phyloP scores from a whole-genome alignment of 2,797 vertebrate species.

The Bradypus variegatus region DNA sequence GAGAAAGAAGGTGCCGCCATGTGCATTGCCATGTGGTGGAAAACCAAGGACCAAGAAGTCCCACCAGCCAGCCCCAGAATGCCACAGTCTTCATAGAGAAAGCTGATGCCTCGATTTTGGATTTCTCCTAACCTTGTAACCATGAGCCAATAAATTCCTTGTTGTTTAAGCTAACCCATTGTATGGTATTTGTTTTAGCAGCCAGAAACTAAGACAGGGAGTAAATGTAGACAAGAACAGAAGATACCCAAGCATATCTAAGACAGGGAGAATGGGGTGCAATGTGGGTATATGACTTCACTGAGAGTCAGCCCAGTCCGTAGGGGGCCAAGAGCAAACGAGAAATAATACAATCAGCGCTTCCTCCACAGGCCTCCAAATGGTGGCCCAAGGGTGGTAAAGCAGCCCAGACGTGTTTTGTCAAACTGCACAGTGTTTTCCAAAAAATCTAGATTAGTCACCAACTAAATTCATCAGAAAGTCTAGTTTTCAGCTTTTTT shows the following conservation, averaged over 20 bases:
- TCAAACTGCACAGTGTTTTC: background rate
- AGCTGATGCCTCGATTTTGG: too few species aligned
- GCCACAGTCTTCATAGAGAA: too few species aligned
- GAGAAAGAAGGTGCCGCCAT: too few species aligned
- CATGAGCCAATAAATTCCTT: too few species aligned
- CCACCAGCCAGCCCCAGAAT: too few species aligned
- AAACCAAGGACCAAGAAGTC: too few species aligned
- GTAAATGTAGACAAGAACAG: background rate
- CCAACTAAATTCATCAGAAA: background rate
- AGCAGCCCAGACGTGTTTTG: background rate
- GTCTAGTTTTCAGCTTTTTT: background rate
- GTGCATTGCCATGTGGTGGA: too few species aligned
- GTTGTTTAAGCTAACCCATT: too few species aligned
- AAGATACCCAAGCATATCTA: fast-evolving
- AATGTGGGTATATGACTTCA: fast-evolving
- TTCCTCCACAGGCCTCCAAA: fast-evolving
- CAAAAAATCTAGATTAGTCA: background rate
- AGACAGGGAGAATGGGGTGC: fast-evolving
- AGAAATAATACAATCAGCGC: background rate
- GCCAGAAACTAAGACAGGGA: too few species aligned
- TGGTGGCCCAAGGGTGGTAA: background rate
- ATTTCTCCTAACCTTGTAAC: too few species aligned
- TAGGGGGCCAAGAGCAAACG: fast-evolving
- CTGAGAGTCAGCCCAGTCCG: background rate
- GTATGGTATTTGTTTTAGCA: too few species aligned